Conservation (phyloP, 2,113 vertebrate genomes). For the Callopanchax toddi region DNA sequence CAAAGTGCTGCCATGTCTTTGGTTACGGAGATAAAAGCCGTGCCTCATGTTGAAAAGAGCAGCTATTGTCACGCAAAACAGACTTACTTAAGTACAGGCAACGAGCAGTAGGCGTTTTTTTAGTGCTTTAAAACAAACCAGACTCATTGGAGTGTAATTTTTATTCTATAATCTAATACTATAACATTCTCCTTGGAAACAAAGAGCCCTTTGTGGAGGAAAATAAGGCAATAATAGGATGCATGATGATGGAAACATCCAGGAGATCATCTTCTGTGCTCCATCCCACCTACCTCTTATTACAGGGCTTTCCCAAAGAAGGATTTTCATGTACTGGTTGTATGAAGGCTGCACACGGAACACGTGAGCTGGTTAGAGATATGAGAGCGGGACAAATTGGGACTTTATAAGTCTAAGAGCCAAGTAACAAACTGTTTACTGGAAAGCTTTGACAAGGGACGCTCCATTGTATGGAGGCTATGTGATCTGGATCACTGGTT, state of each 20-base stretch:
- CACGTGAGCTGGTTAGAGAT: constrained; percentile 16
- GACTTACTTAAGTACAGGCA: constrained; percentile 36
- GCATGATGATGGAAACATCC: constrained; percentile 77
- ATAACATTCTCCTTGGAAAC: constrained; percentile 70
- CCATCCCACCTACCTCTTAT: constrained; percentile 32
- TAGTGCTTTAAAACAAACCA: constrained; percentile 72
- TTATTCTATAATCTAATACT: constrained; percentile 66
- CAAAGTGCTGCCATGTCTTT: constrained; percentile 70
- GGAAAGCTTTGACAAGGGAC: constrained; percentile 53
- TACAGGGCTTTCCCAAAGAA: constrained; percentile 11
- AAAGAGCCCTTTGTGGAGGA: constrained; percentile 81
- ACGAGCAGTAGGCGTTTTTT: constrained; percentile 45
- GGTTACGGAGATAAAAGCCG: constrained; percentile 76
- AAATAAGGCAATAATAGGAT: constrained; percentile 74
- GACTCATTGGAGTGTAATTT: constrained; percentile 33
- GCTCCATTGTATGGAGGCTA: constrained; percentile 66
- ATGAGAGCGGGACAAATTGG: constrained; percentile 8
- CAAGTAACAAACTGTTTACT: constrained; percentile 48
- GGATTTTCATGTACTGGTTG: background rate
- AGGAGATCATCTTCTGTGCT: constrained; percentile 55
- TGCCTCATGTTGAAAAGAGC: constrained; percentile 50
- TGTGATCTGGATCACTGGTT: constrained; percentile 66
- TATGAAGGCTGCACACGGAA: constrained; percentile 13
- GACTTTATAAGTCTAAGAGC: constrained; percentile 18
- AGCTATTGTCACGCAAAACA: constrained; percentile 54